These are phyloP conservation scores for Bubalus kerabau DNA, from an alignment of 2,113 vertebrate species.

Conservation along the genomic window DNA sequence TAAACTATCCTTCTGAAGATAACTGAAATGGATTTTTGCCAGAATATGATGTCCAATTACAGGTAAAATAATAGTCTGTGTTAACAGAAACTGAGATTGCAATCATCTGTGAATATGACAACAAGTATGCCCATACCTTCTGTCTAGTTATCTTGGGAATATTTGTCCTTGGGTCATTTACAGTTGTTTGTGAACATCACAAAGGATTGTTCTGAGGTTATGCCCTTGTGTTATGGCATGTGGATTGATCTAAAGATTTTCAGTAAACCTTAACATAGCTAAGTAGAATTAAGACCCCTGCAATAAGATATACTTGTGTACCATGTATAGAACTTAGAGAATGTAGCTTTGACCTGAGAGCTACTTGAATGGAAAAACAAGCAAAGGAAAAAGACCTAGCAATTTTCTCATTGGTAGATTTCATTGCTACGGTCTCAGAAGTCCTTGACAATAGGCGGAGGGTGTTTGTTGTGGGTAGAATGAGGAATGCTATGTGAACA, in stretches of 20 bases:
- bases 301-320: neutral
- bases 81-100: neutral
- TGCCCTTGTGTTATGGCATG: neutral
- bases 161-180: neutral
- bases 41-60: neutral
- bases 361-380: neutral
- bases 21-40: neutral
- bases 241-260: neutral
- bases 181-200: neutral
- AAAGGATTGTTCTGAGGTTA: neutral
- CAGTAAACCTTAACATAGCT: neutral
- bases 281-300: neutral
- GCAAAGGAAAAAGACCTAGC: neutral
- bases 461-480: neutral
- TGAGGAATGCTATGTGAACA: neutral
- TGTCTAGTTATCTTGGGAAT: neutral
- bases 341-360: neutral
- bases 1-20: neutral
- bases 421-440: neutral
- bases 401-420: neutral
- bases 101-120: neutral
- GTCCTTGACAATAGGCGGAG: neutral
- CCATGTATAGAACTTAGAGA: neutral
- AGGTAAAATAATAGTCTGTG: constrained; percentile 17
- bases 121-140: neutral